These are phyloP conservation scores for Drosophila bunnanda DNA, from an alignment of 2,888 invertebrate species.

Conservation along the genomic window DNA sequence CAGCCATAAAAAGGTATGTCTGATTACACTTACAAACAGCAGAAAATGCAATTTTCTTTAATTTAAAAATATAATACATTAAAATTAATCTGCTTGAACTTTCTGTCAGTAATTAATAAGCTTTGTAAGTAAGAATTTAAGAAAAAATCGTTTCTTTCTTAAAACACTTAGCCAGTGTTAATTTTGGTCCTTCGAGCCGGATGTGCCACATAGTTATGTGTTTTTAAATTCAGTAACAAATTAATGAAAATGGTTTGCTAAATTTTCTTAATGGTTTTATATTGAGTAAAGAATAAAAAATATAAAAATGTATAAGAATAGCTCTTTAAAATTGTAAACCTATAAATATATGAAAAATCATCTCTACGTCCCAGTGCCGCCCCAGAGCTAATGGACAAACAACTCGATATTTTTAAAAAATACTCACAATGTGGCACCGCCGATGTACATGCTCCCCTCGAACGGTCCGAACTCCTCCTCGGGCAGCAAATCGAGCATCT, in stretches of 20 bases:
- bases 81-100: background rate
- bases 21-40: conserved; percentile 30
- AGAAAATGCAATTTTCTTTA: too few species aligned
- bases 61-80: background rate
- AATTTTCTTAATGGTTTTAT: background rate
- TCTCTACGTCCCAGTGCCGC: conserved; percentile 4
- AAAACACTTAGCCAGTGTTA: background rate
- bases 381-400: background rate
- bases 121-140: background rate
- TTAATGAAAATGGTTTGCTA: background rate
- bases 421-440: conserved; percentile 95
- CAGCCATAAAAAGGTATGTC: conserved; percentile 59
- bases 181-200: background rate
- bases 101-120: too few species aligned
- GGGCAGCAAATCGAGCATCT: conserved; percentile 93
- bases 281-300: background rate
- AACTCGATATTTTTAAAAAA: background rate
- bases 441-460: conserved; percentile 97
- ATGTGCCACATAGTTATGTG: background rate
- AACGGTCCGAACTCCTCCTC: conserved; percentile 96
- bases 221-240: too few species aligned
- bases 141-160: background rate
- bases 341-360: background rate
- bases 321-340: too few species aligned
- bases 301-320: background rate